Base-by-base conservation (phyloP, 2,797 vertebrate genomes). In the Scolopax rusticola region DNA sequence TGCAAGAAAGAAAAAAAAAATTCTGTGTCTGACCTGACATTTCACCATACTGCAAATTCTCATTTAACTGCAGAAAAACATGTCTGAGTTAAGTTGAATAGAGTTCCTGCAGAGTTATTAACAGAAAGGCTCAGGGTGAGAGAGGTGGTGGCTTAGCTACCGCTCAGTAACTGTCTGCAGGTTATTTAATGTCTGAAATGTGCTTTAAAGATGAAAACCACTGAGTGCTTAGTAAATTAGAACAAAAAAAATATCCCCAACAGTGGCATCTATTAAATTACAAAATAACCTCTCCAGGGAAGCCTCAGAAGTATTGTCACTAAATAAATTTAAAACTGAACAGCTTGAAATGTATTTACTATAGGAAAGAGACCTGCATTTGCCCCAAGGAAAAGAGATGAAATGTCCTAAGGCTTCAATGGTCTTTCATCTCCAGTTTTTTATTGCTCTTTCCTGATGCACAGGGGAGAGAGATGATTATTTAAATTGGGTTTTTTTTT, bases 321-420 rank as follows among this genome's bases (percentile, higher is more conserved):
- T 57, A 95, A 94, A 94, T 96, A 96, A 88, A 94, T 97, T 92
- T 89, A 84, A 94, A 95, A 95, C 41, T 70, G 74, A 90, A 82
- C 75, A 93, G 92, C 84, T 84, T 90, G 84, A 92, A 92, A 93
- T 78, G 43, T 94, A 73, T 93, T 93, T 96, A 94, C 80, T 89
- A 67, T 84, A 89, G 84, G 83, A 95, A 84, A 90, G 86, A 90
- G 85, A 90, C 78, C 68, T 68, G 30, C 33, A 83, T 95, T 93
- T 95, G 78, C 88, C 93, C 89, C 67, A 79, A 82, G 84, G 86
- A 90, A 88, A 93, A 93, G 80, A 95, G 50, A 91, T 70, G 9
- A 90, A 94, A 95, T 89, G 74, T 94, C 95, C 94, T 93, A 92
- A 84, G 88, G 83, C 71, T 94, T 95, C 91, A 97, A 69, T 15